phyloP scores from a whole-genome alignment of 2,797 vertebrate genomes.

The Champsocephalus gunnari region DNA sequence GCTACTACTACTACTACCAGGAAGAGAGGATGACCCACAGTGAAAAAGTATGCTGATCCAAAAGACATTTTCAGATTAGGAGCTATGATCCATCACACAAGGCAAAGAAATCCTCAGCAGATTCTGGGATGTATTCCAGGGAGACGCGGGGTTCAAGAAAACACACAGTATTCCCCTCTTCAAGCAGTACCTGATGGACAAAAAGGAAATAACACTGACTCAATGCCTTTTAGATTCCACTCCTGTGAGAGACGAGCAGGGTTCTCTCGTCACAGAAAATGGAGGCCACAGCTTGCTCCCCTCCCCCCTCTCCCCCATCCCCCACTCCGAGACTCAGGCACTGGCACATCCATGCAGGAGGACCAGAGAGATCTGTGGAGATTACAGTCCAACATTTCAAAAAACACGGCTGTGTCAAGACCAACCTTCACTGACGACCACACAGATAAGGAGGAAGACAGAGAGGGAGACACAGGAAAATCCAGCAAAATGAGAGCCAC shows the following conservation, averaged over 20 bases:
- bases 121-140: conserved; percentile 76
- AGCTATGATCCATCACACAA: conserved; percentile 77
- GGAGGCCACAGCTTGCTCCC: conserved; percentile 86
- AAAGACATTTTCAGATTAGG: conserved; percentile 72
- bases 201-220: conserved; percentile 79
- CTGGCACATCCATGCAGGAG: conserved; percentile 84
- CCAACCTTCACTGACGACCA: conserved; percentile 35
- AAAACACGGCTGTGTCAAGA: conserved; percentile 38
- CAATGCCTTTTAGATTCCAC: conserved; percentile 80
- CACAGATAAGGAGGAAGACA: conserved; percentile 39
- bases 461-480: conserved; percentile 52
- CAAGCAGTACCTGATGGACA: conserved; percentile 79
- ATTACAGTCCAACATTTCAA: conserved; percentile 75
- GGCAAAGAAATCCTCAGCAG: conserved; percentile 80
- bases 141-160: conserved; percentile 64
- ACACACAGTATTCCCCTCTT: conserved; percentile 68
- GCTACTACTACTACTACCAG: conserved; percentile 53
- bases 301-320: conserved; percentile 84
- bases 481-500: conserved; percentile 44
- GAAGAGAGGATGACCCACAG: conserved; percentile 44
- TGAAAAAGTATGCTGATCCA: conserved; percentile 67
- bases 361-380: conserved; percentile 80
- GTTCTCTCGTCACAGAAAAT: conserved; percentile 87
- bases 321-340: conserved; percentile 81
- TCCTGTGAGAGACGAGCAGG: conserved; percentile 84